Percentiles rank a stretch among this genome's conserved stretches.
These are phyloP conservation scores for Palaemon carinicauda DNA, from an alignment of 1,140 invertebrate species.

Conservation along the genomic window DNA sequence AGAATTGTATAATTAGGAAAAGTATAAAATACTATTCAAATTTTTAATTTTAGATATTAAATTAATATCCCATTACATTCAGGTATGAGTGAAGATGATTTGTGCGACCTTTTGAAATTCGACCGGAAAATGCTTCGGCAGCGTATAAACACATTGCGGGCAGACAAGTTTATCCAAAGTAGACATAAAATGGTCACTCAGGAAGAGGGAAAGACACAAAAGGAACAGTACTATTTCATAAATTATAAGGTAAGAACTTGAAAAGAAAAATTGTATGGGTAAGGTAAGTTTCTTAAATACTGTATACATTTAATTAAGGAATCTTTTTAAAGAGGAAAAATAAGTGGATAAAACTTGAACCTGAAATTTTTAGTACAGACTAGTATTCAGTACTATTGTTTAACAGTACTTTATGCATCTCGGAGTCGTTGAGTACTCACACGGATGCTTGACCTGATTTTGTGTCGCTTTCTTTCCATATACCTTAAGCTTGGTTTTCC, in stretches of 20 bases:
- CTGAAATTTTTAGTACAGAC: no score
- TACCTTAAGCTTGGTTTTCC: no score
- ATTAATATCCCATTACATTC: neutral
- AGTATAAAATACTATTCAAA: no score
- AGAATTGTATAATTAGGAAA: neutral
- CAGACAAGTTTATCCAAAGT: conserved; percentile 94
- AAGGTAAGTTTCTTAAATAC: no score
- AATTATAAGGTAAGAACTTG: conserved; percentile 81
- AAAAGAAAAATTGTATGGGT: neutral
- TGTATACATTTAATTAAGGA: no score
- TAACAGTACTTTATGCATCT: no score
- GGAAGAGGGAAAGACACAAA: conserved; percentile 92
- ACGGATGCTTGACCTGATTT: no score
- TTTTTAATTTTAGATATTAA: neutral
- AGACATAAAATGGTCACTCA: conserved; percentile 94
- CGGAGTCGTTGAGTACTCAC: no score
- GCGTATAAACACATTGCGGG: conserved; percentile 83
- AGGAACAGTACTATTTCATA: conserved; percentile 98
- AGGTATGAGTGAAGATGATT: conserved; percentile 92
- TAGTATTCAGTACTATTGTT: no score
- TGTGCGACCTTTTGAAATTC: conserved; percentile 91
- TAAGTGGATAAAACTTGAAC: no score
- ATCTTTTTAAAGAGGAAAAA: no score
- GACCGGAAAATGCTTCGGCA: conserved; percentile 93
- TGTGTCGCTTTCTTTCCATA: no score